A percentile compares a stretch with the other conserved stretches of the same genome.
These are phyloP conservation scores for Helicoverpa assulta DNA, from an alignment of 2,888 invertebrate genomes.

Conservation along the genomic window DNA sequence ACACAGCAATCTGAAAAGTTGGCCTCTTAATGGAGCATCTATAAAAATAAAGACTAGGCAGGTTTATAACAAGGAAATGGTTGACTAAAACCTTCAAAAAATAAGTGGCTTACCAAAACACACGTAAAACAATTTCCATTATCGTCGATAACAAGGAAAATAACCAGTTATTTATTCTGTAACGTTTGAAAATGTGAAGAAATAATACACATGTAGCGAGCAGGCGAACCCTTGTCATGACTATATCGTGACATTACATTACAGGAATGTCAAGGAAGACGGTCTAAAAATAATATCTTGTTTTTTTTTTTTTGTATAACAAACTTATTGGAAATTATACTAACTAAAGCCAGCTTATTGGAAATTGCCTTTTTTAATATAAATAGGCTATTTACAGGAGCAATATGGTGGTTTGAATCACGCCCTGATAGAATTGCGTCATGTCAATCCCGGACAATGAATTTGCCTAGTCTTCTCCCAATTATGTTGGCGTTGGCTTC, in stretches of 20 bases:
- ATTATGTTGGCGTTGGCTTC: too few species aligned
- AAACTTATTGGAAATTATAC: conserved; percentile 4
- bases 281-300: conserved; percentile 41
- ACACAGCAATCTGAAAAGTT: neutral
- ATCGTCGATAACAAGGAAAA: conserved; percentile 32
- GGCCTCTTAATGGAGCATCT: too few species aligned
- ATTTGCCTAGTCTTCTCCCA: too few species aligned
- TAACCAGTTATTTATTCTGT: conserved; percentile 35
- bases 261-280: conserved; percentile 31
- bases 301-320: conserved; percentile 23
- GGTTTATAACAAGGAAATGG: too few species aligned
- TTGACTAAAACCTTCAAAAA: neutral
- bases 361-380: too few species aligned
- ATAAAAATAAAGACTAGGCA: too few species aligned
- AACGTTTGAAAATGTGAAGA: conserved; percentile 41
- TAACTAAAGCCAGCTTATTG: conserved; percentile 6
- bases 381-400: too few species aligned
- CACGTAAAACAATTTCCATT: conserved; percentile 22
- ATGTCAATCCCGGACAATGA: too few species aligned
- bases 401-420: too few species aligned
- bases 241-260: conserved; percentile 39
- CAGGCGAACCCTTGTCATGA: conserved; percentile 55
- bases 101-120: conserved; percentile 1
- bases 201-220: conserved; percentile 47
- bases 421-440: too few species aligned